Evolutionary conservation across 2,113 vertebrate species (phyloP).

Genomic region (Dunckerocampus dactyliophorus): DNA sequence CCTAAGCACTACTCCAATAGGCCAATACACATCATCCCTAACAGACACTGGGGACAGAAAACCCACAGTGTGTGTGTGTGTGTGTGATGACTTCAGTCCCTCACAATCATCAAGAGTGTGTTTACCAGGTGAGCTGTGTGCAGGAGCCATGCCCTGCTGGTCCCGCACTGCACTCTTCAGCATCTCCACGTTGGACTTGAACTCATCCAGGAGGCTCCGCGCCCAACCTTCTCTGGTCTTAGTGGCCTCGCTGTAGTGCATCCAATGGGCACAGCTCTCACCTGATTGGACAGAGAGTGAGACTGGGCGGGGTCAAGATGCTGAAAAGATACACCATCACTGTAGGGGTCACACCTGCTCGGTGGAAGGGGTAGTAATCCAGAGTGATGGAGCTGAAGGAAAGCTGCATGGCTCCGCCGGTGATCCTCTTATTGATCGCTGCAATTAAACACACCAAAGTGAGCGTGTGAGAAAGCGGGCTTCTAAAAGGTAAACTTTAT

Average conservation of each 20-base stretch:
- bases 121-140: constrained; percentile 74
- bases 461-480: background rate
- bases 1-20: constrained; percentile 70
- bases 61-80: constrained; percentile 45
- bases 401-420: constrained; percentile 95
- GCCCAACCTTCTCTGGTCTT: constrained; percentile 89
- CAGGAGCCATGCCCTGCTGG: constrained; percentile 73
- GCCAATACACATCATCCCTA: constrained; percentile 67
- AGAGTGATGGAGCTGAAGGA: constrained; percentile 91
- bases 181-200: constrained; percentile 88
- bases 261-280: constrained; percentile 91
- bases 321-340: background rate
- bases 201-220: constrained; percentile 84
- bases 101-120: background rate
- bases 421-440: constrained; percentile 84
- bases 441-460: constrained; percentile 9
- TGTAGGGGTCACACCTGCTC: constrained; percentile 79
- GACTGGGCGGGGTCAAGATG: background rate
- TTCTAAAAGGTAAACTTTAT: too few relatives aligned
- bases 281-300: constrained; percentile 64
- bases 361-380: constrained; percentile 97
- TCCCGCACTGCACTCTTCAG: constrained; percentile 85
- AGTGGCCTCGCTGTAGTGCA: constrained; percentile 93
- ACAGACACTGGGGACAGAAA: constrained; percentile 71
- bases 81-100: background rate